Conservation (phyloP, 2,888 invertebrate species). For the Cosmopolites sordidus region DNA sequence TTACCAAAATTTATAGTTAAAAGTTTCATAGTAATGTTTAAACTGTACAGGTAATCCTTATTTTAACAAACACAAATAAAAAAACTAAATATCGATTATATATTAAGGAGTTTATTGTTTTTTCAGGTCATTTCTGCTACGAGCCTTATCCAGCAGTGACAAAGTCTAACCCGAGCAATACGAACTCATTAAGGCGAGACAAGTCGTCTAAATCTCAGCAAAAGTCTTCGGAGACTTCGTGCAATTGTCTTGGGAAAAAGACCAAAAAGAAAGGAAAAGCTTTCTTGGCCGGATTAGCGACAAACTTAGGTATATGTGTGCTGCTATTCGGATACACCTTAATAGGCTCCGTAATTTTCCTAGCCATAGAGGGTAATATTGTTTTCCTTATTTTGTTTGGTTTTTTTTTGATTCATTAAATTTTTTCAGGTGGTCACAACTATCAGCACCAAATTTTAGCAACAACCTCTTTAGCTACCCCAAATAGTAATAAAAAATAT, state of each 20-base stretch:
- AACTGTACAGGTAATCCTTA: too few species aligned
- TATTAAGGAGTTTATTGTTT: neutral
- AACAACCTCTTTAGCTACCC: constrained; percentile 48
- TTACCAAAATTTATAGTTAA: too few species aligned
- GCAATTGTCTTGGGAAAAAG: constrained; percentile 43
- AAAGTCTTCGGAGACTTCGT: constrained; percentile 38
- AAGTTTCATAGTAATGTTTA: too few species aligned
- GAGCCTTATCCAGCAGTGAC: constrained; percentile 47
- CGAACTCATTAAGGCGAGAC: constrained; percentile 43
- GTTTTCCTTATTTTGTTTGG: neutral
- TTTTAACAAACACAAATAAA: too few species aligned
- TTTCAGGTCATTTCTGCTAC: constrained; percentile 45
- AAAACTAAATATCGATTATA: neutral
- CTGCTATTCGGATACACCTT: constrained; percentile 76
- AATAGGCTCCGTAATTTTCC: constrained; percentile 72
- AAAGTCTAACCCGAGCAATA: constrained; percentile 37
- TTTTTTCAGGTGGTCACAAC: constrained; percentile 51
- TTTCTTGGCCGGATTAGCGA: constrained; percentile 69
- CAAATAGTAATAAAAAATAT: constrained; percentile 31
- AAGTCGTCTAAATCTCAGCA: constrained; percentile 47
- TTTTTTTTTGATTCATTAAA: neutral
- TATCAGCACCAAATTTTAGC: constrained; percentile 57
- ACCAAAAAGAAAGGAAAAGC: constrained; percentile 45
- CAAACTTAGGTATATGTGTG: constrained; percentile 73
- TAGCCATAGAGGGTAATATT: constrained; percentile 66